These are phyloP conservation scores for Eleutherodactylus coqui DNA, from an alignment of 2,797 vertebrate genomes.

Conservation along the genomic window DNA sequence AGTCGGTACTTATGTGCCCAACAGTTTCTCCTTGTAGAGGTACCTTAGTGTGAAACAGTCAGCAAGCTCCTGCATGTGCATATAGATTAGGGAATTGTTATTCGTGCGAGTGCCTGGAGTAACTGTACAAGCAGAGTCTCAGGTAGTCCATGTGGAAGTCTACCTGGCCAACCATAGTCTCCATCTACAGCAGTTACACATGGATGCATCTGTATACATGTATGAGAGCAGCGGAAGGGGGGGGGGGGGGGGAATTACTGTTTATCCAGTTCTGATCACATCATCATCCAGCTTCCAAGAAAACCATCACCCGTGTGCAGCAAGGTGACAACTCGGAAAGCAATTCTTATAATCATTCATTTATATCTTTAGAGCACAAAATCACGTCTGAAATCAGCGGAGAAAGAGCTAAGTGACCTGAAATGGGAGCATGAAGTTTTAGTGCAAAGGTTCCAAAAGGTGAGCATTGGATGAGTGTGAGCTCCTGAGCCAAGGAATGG, in stretches of 20 bases:
- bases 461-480: slow-evolving; percentile 65
- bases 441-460: slow-evolving; percentile 83
- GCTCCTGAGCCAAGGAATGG: neutral
- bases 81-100: neutral
- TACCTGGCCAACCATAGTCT: neutral
- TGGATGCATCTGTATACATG: neutral
- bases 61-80: neutral
- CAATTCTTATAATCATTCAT: slow-evolving; percentile 10
- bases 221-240: neutral
- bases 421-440: slow-evolving; percentile 85
- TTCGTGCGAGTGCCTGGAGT: neutral
- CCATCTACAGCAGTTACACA: neutral
- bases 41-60: neutral
- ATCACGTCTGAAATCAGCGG: slow-evolving; percentile 77
- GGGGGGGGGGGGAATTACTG: neutral
- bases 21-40: too few relatives aligned
- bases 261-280: neutral
- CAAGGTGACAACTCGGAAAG: neutral
- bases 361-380: slow-evolving; percentile 75
- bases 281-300: neutral
- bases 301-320: neutral
- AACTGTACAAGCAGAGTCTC: neutral
- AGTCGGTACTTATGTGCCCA: too few relatives aligned
- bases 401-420: slow-evolving; percentile 81
- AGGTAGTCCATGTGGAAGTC: neutral